A percentile compares a stretch with the other conserved stretches of the same genome.
These are phyloP conservation scores for Synergus gifuensis DNA, from an alignment of 2,888 invertebrate genomes.

Conservation along the genomic window DNA sequence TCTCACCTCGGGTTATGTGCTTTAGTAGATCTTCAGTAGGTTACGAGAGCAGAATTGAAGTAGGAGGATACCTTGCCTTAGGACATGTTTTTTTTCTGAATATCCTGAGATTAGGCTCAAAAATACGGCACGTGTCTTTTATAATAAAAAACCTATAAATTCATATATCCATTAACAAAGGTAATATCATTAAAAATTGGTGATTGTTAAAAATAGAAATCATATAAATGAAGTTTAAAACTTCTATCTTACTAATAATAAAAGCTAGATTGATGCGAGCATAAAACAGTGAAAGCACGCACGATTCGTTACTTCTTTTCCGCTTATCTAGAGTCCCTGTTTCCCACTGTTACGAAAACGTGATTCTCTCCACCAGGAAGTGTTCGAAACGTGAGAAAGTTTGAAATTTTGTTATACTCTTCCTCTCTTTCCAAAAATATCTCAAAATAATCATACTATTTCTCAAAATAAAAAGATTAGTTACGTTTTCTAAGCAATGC, in stretches of 20 bases:
- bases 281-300: slow-evolving; percentile 12
- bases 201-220: too few relatives aligned
- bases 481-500: too few relatives aligned
- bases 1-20: slow-evolving; percentile 41
- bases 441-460: not conserved
- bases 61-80: slow-evolving; percentile 11
- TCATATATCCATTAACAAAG: too few relatives aligned
- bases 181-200: too few relatives aligned
- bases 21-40: slow-evolving; percentile 3
- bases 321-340: slow-evolving; percentile 22
- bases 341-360: slow-evolving; percentile 9
- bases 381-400: slow-evolving; percentile 21
- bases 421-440: not conserved
- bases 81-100: slow-evolving; percentile 4
- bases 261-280: slow-evolving; percentile 17
- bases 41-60: slow-evolving; percentile 41
- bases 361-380: not conserved
- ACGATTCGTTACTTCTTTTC: slow-evolving; percentile 34
- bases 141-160: not conserved
- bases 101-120: not conserved
- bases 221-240: too few relatives aligned
- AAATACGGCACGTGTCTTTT: not conserved
- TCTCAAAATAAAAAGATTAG: not conserved
- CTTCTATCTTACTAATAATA: not conserved
- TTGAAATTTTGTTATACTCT: not conserved